phyloP scores from a whole-genome alignment of 2,113 vertebrate genomes.

The Lasiurus borealis region DNA sequence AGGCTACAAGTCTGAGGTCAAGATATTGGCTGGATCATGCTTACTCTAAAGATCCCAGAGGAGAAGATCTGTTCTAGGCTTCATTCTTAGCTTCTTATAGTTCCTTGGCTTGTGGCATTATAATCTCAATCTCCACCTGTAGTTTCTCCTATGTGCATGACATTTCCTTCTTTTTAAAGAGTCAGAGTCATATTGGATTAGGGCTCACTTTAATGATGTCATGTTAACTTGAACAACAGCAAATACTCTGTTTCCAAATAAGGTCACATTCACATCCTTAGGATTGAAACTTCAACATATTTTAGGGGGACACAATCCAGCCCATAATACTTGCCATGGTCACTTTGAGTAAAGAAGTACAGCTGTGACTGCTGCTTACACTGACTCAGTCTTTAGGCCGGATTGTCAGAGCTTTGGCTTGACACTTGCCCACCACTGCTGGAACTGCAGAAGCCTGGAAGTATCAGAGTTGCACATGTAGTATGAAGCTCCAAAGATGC shows the following conservation, averaged over 20 bases:
- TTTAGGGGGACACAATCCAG: neutral
- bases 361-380: neutral
- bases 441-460: neutral
- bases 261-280: neutral
- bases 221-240: neutral
- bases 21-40: neutral
- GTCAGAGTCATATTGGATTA: neutral
- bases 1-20: neutral
- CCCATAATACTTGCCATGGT: neutral
- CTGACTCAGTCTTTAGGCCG: neutral
- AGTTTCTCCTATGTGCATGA: neutral
- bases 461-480: neutral
- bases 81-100: neutral
- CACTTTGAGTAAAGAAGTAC: neutral
- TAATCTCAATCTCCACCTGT: neutral
- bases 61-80: neutral
- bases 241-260: neutral
- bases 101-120: neutral
- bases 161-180: neutral
- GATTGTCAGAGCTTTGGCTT: rapidly evolving
- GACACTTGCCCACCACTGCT: neutral
- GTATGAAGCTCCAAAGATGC: neutral
- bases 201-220: neutral
- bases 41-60: neutral
- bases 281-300: neutral